Evolutionary conservation across 2,113 vertebrate genomes (phyloP), one percentile per base, ranked within the genome.

Genomic region (Notothenia rossii): DNA sequence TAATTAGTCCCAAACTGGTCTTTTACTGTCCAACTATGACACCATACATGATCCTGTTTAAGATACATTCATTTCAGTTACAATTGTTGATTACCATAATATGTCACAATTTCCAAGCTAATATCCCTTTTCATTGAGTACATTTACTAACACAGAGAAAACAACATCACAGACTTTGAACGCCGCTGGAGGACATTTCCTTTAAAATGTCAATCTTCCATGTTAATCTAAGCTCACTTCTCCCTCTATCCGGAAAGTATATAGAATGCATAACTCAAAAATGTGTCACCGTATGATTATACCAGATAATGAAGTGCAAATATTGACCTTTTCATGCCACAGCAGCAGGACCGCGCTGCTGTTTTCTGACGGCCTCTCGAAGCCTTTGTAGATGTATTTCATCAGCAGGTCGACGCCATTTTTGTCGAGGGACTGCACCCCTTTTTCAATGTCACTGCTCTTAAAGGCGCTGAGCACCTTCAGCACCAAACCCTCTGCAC

Each of bases 361-460:
- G 88, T 99, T 99, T 86, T 99, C 98, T 0, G 98, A 98, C 2
- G 98, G 98, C 76, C 92, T 96, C 93, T 99, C 98, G 5, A 99
- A 99, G 82, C 98, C 98, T 92, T 98, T 99, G 95, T 99, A 99
- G 94, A 99, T 98, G 92, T 99, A 99, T 88, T 99, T 99, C 98
- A 99, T 99, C 54, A 99, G 94, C 80, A 99, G 96, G 91, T 99
- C 98, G 20, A 99, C 96, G 0, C 96, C 94, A 0, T 96, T 98
- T 92, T 97, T 98, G 90, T 99, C 98, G 79, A 99, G 94, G 0
- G 97, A 97, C 89, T 99, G 98, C 72, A 99, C 97, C 0, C 95
- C 98, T 81, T 98, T 99, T 93, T 99, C 98, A 0, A 99, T 98
- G 75, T 99, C 98, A 0, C 96, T 97, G 87, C 97, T 96, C 93